These are phyloP conservation scores for Scomber scombrus DNA, from an alignment of 2,113 vertebrate genomes.

Conservation along the genomic window DNA sequence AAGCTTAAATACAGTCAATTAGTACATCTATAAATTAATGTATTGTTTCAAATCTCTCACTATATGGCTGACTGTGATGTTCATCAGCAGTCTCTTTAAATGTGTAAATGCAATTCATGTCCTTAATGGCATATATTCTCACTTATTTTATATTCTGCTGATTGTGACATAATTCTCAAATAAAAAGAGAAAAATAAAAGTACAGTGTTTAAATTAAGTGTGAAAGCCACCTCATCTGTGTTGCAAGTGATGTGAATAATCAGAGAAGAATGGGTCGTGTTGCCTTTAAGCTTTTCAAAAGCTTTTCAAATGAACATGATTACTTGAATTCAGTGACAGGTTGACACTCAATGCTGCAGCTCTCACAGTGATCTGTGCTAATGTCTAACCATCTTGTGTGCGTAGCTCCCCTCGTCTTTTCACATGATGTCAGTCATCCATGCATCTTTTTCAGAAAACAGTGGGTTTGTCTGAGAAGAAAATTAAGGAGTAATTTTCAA, in stretches of 20 bases:
- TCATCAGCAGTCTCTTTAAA: no score
- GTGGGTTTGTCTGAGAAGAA: constrained; percentile 12
- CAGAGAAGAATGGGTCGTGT: background rate
- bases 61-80: no score
- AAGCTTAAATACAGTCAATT: no score
- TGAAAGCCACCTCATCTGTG: background rate
- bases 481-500: constrained; percentile 22
- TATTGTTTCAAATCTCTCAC: no score
- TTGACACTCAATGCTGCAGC: constrained; percentile 11
- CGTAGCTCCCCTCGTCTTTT: constrained; percentile 35
- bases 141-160: background rate
- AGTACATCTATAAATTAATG: no score
- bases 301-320: constrained; percentile 30
- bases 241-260: background rate
- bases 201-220: background rate
- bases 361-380: constrained; percentile 6
- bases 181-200: no score
- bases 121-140: rapidly evolving
- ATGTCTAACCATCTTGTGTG: constrained; percentile 8
- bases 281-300: constrained; percentile 35
- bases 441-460: background rate
- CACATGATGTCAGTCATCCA: constrained; percentile 12
- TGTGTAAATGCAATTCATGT: no score
- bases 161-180: background rate
- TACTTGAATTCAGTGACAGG: constrained; percentile 16